phyloP scores from a whole-genome alignment of 2,888 invertebrate genomes.

The Papilio gigon region DNA sequence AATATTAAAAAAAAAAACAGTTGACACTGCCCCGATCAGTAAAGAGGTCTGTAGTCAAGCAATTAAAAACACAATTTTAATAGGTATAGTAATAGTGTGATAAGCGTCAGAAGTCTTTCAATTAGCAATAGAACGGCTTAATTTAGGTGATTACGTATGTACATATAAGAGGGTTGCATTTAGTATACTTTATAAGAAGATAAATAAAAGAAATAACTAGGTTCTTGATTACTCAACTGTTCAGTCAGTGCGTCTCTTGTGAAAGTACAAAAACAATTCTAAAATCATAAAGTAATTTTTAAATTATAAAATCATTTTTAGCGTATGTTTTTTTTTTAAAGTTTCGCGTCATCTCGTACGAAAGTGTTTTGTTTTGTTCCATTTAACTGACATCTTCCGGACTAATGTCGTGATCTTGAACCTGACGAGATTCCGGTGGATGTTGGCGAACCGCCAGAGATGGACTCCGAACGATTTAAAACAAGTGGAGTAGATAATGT shows the following conservation, averaged over 20 bases:
- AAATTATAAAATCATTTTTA: not conserved
- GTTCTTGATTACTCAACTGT: not conserved
- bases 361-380: constrained; percentile 19
- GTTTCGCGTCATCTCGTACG: constrained; percentile 6
- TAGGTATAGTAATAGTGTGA: no score
- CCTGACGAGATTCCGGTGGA: constrained; percentile 21
- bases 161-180: no score
- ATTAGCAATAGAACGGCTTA: no score
- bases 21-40: not conserved
- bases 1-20: not conserved
- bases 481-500: constrained; percentile 49
- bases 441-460: constrained; percentile 49
- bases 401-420: constrained; percentile 29
- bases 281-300: not conserved
- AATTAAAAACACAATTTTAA: not conserved
- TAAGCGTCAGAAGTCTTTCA: no score
- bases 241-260: not conserved
- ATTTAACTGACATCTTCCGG: constrained; percentile 17
- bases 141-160: no score
- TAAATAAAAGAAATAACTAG: not conserved
- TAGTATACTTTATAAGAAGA: not conserved
- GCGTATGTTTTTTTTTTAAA: not conserved
- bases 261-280: not conserved
- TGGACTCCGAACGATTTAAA: constrained; percentile 57
- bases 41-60: not conserved